phyloP scores from a whole-genome alignment of 2,888 invertebrate species.

The Ecliptopera silaceata region DNA sequence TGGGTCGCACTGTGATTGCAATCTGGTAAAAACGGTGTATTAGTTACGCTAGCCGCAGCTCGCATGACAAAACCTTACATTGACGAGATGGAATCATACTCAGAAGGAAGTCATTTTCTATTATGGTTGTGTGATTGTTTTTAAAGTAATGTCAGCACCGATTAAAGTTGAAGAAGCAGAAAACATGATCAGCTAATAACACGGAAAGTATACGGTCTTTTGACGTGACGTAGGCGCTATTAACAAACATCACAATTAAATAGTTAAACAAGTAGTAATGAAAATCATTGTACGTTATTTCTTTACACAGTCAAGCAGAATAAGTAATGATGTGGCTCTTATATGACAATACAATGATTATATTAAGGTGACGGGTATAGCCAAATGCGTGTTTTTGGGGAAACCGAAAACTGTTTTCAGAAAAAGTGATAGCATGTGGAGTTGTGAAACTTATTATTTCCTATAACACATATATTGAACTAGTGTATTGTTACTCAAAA shows the following conservation, averaged over 20 bases:
- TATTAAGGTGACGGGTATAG: no score
- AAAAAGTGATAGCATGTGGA: no score
- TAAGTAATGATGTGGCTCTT: background rate
- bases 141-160: conserved; percentile 3
- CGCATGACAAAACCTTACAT: background rate
- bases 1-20: conserved; percentile 57
- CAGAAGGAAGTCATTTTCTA: conserved; percentile 12
- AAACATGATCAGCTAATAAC: conserved; percentile 1
- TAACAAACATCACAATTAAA: background rate
- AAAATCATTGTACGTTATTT: background rate
- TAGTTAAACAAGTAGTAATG: background rate
- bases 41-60: conserved; percentile 41
- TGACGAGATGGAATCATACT: conserved; percentile 15
- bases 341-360: background rate
- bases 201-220: background rate
- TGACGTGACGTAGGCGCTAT: background rate
- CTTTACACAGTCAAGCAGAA: background rate
- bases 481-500: no score
- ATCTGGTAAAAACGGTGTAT: conserved; percentile 51
- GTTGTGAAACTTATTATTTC: no score
- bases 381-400: no score
- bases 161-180: conserved; percentile 1
- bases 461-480: no score
- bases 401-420: no score
- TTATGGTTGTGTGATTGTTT: conserved; percentile 15